Conservation (phyloP, 2,888 invertebrate species). For the Andrena dorsata region DNA sequence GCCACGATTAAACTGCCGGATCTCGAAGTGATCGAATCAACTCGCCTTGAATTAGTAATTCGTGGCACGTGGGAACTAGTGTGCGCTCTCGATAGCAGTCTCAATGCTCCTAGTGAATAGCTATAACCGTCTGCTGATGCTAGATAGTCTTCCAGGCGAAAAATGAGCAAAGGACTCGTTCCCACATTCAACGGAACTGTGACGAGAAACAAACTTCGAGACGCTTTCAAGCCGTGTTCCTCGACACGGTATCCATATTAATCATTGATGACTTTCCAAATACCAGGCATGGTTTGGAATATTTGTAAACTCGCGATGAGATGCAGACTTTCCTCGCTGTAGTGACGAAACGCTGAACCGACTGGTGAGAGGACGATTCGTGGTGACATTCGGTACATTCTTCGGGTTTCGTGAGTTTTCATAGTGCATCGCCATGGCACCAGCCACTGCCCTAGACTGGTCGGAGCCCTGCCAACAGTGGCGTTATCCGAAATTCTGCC, state of each 20-base stretch:
- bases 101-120: too few relatives aligned
- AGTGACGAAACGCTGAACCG: background rate
- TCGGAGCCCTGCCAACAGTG: conserved; percentile 82
- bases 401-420: background rate
- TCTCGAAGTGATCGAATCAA: background rate
- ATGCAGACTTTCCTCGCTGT: background rate
- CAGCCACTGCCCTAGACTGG: conserved; percentile 81
- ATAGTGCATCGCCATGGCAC: conserved; percentile 75
- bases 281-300: background rate
- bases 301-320: conserved; percentile 14
- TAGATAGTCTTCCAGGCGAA: background rate
- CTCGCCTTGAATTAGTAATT: conserved; percentile 17
- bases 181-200: too few relatives aligned
- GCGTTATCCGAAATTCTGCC: conserved; percentile 79
- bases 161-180: background rate
- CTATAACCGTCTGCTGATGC: too few relatives aligned
- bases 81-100: background rate
- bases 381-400: background rate
- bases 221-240: background rate
- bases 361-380: background rate
- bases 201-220: background rate
- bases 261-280: conserved; percentile 17
- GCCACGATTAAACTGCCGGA: conserved; percentile 14
- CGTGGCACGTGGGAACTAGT: conserved; percentile 23
- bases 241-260: conserved; percentile 25